Evolutionary conservation across 2,888 invertebrate species (phyloP), one percentile per base, ranked within the genome.

Genomic region (Meganola albula): DNA sequence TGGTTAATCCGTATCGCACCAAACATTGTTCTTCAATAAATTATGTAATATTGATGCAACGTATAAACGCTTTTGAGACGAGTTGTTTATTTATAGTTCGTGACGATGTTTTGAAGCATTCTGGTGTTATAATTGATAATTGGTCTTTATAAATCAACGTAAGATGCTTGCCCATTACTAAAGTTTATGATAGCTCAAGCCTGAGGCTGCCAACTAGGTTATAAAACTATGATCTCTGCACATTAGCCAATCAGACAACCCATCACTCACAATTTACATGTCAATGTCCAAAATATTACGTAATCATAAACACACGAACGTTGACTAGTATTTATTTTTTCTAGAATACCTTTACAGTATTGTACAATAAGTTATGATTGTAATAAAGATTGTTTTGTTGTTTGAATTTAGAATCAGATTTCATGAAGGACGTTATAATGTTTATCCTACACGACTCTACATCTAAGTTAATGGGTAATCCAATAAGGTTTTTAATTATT

Each of bases 201-300:
- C 38, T 12, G 34, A 24, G 45, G 51, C 54, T 23, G 36, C 11
- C 16, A 16, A 16, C 16, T 6, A 3, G 4, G 33, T 38, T 30
- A 20, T 40, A 39, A 31, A 44, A 36, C 35, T 25, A 31, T 42
- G 40, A 43, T 50, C 36, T 44, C 36, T 37, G 40, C 12, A 5
- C 12, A 28, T 53, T 45, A 32, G 22, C 39, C 37, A 53, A 50
- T 27, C 14, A 34, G 34, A 26, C 31, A 30, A 27, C 21, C 34
- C 43, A 53, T 51, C 54, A 42, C 37, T 44, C 48, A 45, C 23
- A 42, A 44, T 48, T 33, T 42, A 39, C 42, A 39, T 53, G 42
- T 46, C 41, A 41, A 25, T 29, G 27, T 33, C 24, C 25, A 33
- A 34, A 37, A 48, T 27, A 37, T 35, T 34, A 11, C 31, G 24